Base-by-base conservation (phyloP, 2,113 vertebrate species). In the Notarius quadriscutis region DNA sequence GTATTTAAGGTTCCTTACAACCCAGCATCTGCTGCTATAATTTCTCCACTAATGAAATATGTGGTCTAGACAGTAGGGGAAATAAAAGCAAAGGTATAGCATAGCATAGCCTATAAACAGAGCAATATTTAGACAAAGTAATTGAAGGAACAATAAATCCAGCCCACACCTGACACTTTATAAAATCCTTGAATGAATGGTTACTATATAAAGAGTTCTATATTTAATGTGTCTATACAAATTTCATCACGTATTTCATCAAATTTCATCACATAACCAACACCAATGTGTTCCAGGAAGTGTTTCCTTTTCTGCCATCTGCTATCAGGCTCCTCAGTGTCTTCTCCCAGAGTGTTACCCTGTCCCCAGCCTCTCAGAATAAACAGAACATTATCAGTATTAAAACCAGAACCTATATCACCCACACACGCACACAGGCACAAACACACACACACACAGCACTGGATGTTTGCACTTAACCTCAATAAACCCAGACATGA, bases 31-130 rank as follows among this genome's bases (percentile, higher is more conserved):
- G 84, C 62, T 87, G 75, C 74, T 82, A 71, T 75, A 75, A 86
- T 83, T 86, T 50, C 58, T 79, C 41, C 82, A 86, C 50, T 84
- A 63, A 80, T 84, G 11, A 87, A 89, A 81, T 69, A 55, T 81
- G 41, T 67, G 10, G 58, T 18, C 17, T 34, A 53, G 20, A 71
- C 20, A 57, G 50, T 41, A 81, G 18, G 41, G 75, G 20, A 69
- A 55, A 81, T 53, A 34, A 17, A 55, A 80, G 1, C 3, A 71
- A 55, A 41, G 1, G 74, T 22, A 62, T 50, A 53, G 7, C 8
- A 7, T 7, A 22, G 20, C 18, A 62, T 20, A 6, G 17, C 18
- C 27, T n/a, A 67, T 1, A 41, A 41, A 41, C 41, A 41, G 41
- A 48, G 9, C 11, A 87, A 53, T 12, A 25, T 77, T 25, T 22